Evolutionary conservation across 2,888 invertebrate species (phyloP).

Genomic region (Tanytarsus gracilentus): DNA sequence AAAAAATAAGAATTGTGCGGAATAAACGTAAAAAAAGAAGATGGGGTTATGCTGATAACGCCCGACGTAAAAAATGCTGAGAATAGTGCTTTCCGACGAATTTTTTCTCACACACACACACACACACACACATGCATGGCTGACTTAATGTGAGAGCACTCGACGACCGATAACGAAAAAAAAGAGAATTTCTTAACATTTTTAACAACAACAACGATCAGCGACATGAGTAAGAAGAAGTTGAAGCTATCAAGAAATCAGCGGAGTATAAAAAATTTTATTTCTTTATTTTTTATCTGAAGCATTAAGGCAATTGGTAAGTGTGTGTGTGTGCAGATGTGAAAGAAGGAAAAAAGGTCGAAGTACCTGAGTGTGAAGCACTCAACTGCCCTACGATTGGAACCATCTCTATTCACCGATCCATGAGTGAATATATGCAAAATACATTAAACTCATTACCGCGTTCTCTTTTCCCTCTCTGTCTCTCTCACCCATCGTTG

Average conservation of each 20-base stretch:
- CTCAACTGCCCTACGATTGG: slow-evolving; percentile 13
- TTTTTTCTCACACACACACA: neutral
- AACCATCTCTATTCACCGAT: neutral
- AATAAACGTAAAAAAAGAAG: slow-evolving; percentile 6
- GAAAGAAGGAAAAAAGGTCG: slow-evolving; percentile 13
- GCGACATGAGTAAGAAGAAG: slow-evolving; percentile 3
- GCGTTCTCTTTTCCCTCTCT: neutral
- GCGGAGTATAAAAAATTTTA: slow-evolving; percentile 21
- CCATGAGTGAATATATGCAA: neutral
- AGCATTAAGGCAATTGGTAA: neutral
- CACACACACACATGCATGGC: neutral
- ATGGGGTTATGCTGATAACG: slow-evolving; percentile 25
- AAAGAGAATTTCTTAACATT: neutral
- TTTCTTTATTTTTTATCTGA: slow-evolving; percentile 4
- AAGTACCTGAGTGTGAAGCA: slow-evolving; percentile 21
- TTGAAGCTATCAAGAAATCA: slow-evolving; percentile 15
- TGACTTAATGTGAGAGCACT: slow-evolving; percentile 1
- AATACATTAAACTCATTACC: neutral
- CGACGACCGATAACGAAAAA: slow-evolving; percentile 6
- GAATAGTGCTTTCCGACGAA: slow-evolving; percentile 7
- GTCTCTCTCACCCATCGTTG: no score
- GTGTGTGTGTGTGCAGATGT: neutral
- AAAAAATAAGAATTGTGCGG: neutral
- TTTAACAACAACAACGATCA: neutral
- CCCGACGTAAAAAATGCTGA: neutral